These are phyloP conservation scores for Drosophila bipectinata DNA, from an alignment of 1,140 invertebrate genomes.

Conservation along the genomic window DNA sequence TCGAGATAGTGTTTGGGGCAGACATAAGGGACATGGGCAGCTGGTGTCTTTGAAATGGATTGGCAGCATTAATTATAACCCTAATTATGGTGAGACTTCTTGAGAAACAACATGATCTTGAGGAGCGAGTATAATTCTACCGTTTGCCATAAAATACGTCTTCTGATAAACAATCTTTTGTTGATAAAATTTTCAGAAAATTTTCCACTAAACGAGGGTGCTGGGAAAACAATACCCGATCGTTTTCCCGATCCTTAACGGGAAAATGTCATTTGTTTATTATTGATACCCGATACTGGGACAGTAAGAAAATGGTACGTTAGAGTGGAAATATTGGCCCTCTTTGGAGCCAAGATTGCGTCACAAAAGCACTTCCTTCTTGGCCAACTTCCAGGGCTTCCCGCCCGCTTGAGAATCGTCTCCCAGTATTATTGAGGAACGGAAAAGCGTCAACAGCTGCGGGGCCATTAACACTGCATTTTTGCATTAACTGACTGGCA, in stretches of 20 bases:
- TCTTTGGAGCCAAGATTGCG: no score
- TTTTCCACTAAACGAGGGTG: background rate
- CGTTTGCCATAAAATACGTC: background rate
- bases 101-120: no score
- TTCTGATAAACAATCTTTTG: background rate
- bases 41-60: background rate
- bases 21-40: background rate
- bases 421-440: no score
- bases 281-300: background rate
- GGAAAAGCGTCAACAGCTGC: slow-evolving; percentile 22
- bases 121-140: no score
- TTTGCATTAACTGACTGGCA: slow-evolving; percentile 27
- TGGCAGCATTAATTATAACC: background rate
- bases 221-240: no score
- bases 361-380: slow-evolving; percentile 3
- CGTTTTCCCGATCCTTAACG: no score
- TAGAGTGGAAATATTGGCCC: no score
- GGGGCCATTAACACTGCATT: slow-evolving; percentile 19
- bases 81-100: background rate
- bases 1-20: background rate
- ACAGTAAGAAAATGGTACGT: no score
- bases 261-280: background rate
- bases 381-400: slow-evolving; percentile 34
- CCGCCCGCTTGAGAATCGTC: background rate
- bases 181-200: background rate